These are phyloP conservation scores for Stramonita haemastoma DNA, from an alignment of 2,888 invertebrate genomes.

Conservation along the genomic window DNA sequence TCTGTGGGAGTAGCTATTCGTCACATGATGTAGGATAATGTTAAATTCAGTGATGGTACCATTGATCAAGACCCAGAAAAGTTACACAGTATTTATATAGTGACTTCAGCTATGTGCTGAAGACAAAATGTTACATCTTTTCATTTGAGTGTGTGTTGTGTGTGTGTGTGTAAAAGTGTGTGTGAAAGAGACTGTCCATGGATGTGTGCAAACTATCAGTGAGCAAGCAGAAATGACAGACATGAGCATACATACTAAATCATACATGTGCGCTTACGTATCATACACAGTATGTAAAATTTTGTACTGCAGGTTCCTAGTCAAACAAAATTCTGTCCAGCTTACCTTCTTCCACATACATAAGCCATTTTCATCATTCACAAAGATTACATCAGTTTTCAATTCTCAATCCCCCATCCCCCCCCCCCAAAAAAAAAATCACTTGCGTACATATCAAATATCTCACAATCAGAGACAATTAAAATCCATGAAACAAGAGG, in stretches of 20 bases:
- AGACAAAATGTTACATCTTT: too few species aligned
- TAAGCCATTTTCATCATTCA: background rate
- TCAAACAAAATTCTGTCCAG: background rate
- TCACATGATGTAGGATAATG: background rate
- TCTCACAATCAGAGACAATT: too few species aligned
- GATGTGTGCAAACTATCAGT: background rate
- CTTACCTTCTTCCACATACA: background rate
- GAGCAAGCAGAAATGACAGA: background rate
- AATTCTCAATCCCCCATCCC: too few species aligned
- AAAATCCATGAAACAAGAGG: too few species aligned
- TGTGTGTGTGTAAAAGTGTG: background rate
- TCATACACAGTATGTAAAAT: background rate
- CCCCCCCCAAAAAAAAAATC: too few species aligned
- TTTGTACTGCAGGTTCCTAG: background rate
- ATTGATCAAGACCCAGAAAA: too few species aligned
- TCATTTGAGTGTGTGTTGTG: background rate
- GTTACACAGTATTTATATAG: too few species aligned
- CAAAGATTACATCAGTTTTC: background rate
- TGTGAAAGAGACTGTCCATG: background rate
- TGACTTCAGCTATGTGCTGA: too few species aligned
- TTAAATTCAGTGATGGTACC: too few species aligned
- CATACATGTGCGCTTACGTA: background rate
- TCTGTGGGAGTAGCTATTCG: background rate
- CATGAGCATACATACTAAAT: background rate
- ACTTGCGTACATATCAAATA: too few species aligned